Percentiles rank a stretch among this genome's conserved stretches.
Conservation (phyloP, 2,888 invertebrate species). For the Andricus quercusramuli region DNA sequence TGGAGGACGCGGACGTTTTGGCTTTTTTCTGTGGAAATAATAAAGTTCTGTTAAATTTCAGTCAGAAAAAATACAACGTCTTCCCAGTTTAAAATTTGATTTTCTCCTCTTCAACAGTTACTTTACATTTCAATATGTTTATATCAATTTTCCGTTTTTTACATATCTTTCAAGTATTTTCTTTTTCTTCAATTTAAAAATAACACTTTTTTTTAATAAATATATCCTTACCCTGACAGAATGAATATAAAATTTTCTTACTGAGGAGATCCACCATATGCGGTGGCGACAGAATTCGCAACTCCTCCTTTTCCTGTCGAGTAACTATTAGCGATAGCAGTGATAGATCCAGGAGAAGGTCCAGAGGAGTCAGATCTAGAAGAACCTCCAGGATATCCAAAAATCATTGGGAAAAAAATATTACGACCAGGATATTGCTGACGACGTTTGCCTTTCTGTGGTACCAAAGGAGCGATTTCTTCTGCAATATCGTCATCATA, state of each 20-base stretch:
- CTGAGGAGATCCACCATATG: constrained; percentile 83
- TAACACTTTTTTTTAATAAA: neutral
- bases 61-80: neutral
- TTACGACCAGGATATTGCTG: constrained; percentile 78
- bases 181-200: neutral
- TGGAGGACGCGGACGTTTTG: constrained; percentile 24
- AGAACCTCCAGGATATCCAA: constrained; percentile 79
- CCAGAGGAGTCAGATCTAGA: constrained; percentile 75
- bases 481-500: constrained; percentile 65
- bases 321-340: constrained; percentile 87
- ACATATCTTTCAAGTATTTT: too few species aligned
- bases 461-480: constrained; percentile 59
- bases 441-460: constrained; percentile 64
- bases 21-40: constrained; percentile 15
- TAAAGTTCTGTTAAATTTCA: neutral
- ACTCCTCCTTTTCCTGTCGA: constrained; percentile 86
- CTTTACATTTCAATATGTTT: too few species aligned
- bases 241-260: constrained; percentile 1
- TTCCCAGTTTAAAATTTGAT: too few species aligned
- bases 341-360: constrained; percentile 81
- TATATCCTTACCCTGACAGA: neutral
- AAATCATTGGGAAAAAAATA: constrained; percentile 85
- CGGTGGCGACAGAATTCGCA: constrained; percentile 86
- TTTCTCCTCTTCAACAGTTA: too few species aligned
- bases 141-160: too few species aligned